Evolutionary conservation across 2,888 invertebrate species (phyloP), one percentile per base, ranked within the genome.

Genomic region (Noctua janthina): DNA sequence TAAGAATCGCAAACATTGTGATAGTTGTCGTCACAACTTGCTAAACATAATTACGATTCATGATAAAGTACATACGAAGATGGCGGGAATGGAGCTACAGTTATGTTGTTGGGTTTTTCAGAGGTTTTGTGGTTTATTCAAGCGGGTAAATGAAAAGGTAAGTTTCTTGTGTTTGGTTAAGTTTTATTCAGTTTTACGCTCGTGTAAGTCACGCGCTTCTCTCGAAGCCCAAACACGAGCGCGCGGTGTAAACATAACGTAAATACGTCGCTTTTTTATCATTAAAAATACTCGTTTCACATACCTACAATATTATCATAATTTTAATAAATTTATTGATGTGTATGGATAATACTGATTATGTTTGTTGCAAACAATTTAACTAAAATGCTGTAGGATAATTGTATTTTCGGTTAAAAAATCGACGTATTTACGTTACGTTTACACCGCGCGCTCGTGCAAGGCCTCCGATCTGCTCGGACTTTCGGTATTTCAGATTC

Each of bases 11-110:
- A 56, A 0, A n/a, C 11, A 23, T 54, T 54, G 54, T 20, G 23
- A 54, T 54, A 54, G 54, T 54, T 20, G 20, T 54, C 54, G 20
- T 54, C 54, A 20, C 54, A 54, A 20, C 20, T 54, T 54, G 17
- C 54, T 20, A 20, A 54, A 54, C 8, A 54, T 54, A 54, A 20
- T 51, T 17, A 51, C 23, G 23, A n/a, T 59, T 59, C n/a, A 59
- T 62, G 29, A 29, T 29, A 15, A 2, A 15, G 5, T 62, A 29
- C 76, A 78, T 66, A 51, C 84, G 11, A 68, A 79, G 73, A 76
- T n/a, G 49, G 51, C 71, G 84, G 76, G 74, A 81, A 85, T 49
- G 72, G 71, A 59, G 59, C 56, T 39, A 49, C 54, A 85, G 49
- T 46, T 73, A 84, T 66, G 66, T 84, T 29, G 15, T n/a, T 17